phyloP scores from a whole-genome alignment of 1,140 invertebrate species.

The Protaetia brevitarsis region DNA sequence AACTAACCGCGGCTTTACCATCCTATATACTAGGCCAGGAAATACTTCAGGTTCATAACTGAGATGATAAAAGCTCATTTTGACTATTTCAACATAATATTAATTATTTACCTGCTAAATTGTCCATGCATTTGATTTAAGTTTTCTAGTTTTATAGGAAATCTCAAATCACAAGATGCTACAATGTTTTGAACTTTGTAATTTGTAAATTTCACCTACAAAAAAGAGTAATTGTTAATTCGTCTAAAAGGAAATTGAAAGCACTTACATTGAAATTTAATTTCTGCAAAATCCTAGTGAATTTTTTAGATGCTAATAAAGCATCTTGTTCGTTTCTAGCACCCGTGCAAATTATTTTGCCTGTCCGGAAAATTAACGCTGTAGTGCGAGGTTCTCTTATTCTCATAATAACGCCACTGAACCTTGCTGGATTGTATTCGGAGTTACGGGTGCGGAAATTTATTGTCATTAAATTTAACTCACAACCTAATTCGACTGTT shows the following conservation, averaged over 20 bases:
- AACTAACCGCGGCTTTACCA: constrained; percentile 99
- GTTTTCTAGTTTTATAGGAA: constrained; percentile 95
- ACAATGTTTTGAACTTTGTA: constrained; percentile 99
- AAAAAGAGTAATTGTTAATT: neutral
- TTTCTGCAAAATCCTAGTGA: constrained; percentile 97
- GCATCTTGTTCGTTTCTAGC: constrained; percentile 95
- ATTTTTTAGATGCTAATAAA: constrained; percentile 91
- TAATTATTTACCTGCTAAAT: constrained; percentile 72
- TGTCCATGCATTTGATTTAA: constrained; percentile 92
- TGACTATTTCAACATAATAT: neutral
- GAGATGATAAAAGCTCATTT: neutral
- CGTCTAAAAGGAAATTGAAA: neutral
- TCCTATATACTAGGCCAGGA: constrained; percentile 97
- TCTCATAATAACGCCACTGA: constrained; percentile 98
- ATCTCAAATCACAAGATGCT: constrained; percentile 95
- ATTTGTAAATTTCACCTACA: constrained; percentile 83
- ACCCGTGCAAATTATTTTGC: constrained; percentile 98
- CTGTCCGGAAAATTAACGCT: constrained; percentile 95
- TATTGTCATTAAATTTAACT: constrained; percentile 85
- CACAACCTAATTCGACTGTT: constrained; percentile 87
- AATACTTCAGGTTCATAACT: constrained; percentile 89
- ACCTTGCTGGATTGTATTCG: constrained; percentile 97
- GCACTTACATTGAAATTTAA: constrained; percentile 89
- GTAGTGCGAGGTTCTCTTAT: constrained; percentile 95
- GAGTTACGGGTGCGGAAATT: constrained; percentile 96